Conservation (phyloP, 2,113 vertebrate species). For the Grallaria varia region DNA sequence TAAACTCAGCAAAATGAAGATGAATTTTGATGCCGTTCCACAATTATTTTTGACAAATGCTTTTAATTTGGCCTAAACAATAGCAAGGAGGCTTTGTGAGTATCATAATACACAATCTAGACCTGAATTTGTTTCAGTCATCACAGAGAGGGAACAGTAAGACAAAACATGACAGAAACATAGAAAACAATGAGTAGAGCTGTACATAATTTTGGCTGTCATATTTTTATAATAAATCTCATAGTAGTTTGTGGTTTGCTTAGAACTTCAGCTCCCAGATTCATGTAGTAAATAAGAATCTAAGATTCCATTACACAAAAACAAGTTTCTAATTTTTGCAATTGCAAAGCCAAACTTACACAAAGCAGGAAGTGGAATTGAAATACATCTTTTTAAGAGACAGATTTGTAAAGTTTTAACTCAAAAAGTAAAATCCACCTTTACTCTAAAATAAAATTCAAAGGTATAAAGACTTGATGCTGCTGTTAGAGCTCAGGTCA, state of each 20-base stretch:
- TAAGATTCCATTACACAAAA: background rate
- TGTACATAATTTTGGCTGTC: background rate
- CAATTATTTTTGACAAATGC: background rate
- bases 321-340: background rate
- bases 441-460: background rate
- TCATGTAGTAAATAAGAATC: background rate
- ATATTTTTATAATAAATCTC: background rate
- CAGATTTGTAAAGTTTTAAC: background rate
- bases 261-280: background rate
- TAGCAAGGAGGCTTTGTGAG: background rate
- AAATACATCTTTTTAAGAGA: background rate
- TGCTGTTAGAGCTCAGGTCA: background rate
- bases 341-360: background rate
- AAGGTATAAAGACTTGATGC: background rate
- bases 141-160: background rate
- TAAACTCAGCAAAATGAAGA: background rate
- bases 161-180: background rate
- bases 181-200: background rate
- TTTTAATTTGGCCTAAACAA: slow-evolving; percentile 1
- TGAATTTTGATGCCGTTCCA: background rate
- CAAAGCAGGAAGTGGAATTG: background rate
- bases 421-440: background rate
- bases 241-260: background rate
- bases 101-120: background rate
- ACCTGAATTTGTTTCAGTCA: slow-evolving; percentile 18